Percentiles rank a stretch among this genome's conserved stretches.
These are phyloP conservation scores for Labrus mixtus DNA, from an alignment of 2,113 vertebrate species.

Conservation along the genomic window DNA sequence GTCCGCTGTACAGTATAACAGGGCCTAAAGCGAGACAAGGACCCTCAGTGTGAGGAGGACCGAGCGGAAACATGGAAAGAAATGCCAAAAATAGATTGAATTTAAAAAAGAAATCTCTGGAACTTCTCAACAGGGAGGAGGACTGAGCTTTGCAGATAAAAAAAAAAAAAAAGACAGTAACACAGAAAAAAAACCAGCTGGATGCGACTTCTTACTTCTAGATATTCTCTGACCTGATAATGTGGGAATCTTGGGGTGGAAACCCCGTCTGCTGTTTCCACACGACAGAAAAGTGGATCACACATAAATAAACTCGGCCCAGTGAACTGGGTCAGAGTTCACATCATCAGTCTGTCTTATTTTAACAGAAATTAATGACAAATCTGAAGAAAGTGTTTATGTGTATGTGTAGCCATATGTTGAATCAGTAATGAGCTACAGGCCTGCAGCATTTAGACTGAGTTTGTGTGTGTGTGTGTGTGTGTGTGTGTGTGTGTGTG, in stretches of 20 bases:
- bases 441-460: constrained; percentile 55
- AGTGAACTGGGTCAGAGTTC: constrained; percentile 58
- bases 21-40: constrained; percentile 24
- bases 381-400: constrained; percentile 18
- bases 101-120: background rate
- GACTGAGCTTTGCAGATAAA: too few species aligned
- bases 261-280: background rate
- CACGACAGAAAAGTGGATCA: background rate
- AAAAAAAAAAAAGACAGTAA: background rate
- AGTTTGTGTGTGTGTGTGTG: constrained; percentile 30
- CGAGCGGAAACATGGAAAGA: constrained; percentile 35
- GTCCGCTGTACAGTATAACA: background rate
- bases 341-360: constrained; percentile 28
- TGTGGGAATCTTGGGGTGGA: background rate
- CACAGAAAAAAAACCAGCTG: background rate
- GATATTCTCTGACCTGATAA: background rate
- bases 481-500: constrained; percentile 38
- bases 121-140: background rate
- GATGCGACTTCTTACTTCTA: too few species aligned
- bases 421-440: constrained; percentile 66
- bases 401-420: constrained; percentile 57
- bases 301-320: constrained; percentile 48
- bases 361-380: constrained; percentile 51
- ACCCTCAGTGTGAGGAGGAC: constrained; percentile 8
- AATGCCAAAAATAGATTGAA: constrained; percentile 30